A percentile compares a stretch with the other conserved stretches of the same genome.
phyloP scores from a whole-genome alignment of 1,140 invertebrate genomes.

The Microplitis mediator region DNA sequence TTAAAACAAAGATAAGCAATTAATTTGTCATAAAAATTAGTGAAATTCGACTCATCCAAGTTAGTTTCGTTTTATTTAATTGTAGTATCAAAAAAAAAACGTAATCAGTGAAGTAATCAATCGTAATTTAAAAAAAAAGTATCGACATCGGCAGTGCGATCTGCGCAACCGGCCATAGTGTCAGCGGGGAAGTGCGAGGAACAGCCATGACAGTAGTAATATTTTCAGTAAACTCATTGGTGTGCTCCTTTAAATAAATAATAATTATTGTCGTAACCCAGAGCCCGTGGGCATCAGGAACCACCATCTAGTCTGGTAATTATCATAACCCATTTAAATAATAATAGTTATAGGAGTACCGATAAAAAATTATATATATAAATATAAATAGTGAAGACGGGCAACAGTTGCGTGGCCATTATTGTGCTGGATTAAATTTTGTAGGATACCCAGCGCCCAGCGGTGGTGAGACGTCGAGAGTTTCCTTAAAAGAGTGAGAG shows the following conservation, averaged over 20 bases:
- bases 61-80: too few species aligned
- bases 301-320: too few species aligned
- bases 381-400: not conserved
- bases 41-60: not conserved
- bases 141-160: not conserved
- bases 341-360: not conserved
- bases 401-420: constrained; percentile 38
- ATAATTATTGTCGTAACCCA: too few species aligned
- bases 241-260: not conserved
- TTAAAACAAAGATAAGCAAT: too few species aligned
- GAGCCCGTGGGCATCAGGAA: too few species aligned
- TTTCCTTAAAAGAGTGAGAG: not conserved
- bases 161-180: constrained; percentile 10
- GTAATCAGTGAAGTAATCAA: too few species aligned
- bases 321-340: not conserved
- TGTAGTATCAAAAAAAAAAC: not conserved
- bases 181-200: constrained; percentile 45
- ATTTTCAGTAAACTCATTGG: constrained; percentile 40
- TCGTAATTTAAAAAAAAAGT: too few species aligned
- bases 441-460: constrained; percentile 38
- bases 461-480: constrained; percentile 50
- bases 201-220: constrained; percentile 51
- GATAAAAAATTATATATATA: not conserved
- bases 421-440: constrained; percentile 42
- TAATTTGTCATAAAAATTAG: not conserved